Base-by-base conservation (phyloP, 2,797 vertebrate species). In the Antrozous pallidus region DNA sequence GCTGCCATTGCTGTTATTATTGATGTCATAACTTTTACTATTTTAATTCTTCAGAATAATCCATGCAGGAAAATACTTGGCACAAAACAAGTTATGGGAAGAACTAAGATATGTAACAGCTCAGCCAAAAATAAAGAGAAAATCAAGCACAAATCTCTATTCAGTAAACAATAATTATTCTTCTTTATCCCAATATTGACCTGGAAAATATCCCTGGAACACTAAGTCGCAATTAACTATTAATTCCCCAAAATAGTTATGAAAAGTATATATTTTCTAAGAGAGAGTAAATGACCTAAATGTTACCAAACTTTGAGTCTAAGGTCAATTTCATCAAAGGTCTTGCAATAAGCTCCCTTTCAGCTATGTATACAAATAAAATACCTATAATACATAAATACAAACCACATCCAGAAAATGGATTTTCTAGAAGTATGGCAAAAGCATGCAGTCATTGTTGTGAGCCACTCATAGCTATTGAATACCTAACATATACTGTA, bases 331-430 rank as follows among this genome's bases (percentile, higher is more conserved):
- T 61, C 26, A 73, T 63, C 58, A 81, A 16, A 28, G 14, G 9
- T 28, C 33, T 88, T 89, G 71, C 17, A 91, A 56, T 80, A 69
- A 80, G 28, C 22, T 88, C 11, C 24, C 67, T 22, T 94, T 87
- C n/a, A 58, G 45, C 87, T 71, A 94, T 88, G 20, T 56, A 51
- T 80, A 45, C 69, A 89, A 90, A 84, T 83, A 58, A 89, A 90
- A 79, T 42, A 3, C 38, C n/a, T 63, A 22, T 49, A 87, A 51
- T 40, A 54, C 2, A 79, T 2, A 54, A 74, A 75, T 51, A 95
- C 17, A 88, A 79, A 67, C 9, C 17, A 81, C 9, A 42, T 2
- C 28, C 3, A 83, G 40, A 89, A 80, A 81, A 91, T 78, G 10
- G 10, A 54, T 54, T 54, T 54, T 54, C 20, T 24, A 74, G 42